These are phyloP conservation scores for Aphaenogaster floridana DNA, from an alignment of 1,140 invertebrate species.

Conservation along the genomic window DNA sequence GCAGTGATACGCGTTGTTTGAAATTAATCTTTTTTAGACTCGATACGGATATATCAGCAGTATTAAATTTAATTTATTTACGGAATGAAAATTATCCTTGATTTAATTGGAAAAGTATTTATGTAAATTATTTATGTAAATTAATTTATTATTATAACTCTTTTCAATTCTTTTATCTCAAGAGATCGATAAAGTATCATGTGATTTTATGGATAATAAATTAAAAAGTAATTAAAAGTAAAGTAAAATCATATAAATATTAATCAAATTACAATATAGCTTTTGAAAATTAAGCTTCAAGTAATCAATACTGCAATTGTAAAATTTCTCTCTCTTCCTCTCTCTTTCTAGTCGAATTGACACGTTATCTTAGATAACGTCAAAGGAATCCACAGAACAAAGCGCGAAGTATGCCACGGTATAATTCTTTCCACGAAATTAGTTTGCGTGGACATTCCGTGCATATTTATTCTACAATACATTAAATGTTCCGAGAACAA, in stretches of 20 bases:
- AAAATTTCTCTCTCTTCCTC: background rate
- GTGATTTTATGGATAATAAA: background rate
- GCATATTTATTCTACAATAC: background rate
- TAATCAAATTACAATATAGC: background rate
- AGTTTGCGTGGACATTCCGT: background rate
- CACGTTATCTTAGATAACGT: background rate
- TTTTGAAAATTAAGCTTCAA: background rate
- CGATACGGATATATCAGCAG: background rate
- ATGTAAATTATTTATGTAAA: background rate
- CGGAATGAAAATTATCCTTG: background rate
- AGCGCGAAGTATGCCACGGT: background rate
- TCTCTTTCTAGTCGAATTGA: background rate
- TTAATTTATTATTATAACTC: slow-evolving; percentile 5
- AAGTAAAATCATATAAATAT: too few species aligned
- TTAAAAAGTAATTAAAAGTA: background rate
- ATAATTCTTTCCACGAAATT: background rate
- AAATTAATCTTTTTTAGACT: slow-evolving; percentile 17
- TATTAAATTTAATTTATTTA: slow-evolving; percentile 14
- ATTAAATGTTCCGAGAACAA: background rate
- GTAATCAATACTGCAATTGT: background rate
- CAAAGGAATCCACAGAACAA: background rate
- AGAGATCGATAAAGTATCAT: background rate
- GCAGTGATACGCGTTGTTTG: background rate
- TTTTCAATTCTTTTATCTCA: background rate
- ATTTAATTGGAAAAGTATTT: slow-evolving; percentile 16